Base-by-base conservation (phyloP, 1,140 invertebrate genomes). In the Drosophila pachea region DNA sequence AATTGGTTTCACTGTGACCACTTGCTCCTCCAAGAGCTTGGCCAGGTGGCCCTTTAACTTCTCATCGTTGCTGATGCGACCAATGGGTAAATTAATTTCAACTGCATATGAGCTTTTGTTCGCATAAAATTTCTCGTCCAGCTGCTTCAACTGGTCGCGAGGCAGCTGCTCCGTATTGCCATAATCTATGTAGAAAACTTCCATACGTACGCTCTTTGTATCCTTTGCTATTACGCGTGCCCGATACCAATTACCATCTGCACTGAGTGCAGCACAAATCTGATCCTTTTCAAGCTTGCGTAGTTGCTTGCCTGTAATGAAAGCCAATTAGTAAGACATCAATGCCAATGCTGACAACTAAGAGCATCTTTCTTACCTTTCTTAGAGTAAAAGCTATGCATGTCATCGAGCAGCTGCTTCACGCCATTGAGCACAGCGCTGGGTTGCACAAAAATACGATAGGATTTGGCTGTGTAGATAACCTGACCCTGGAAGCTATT, bases 181-280 rank as follows among this genome's bases (percentile, higher is more conserved):
- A 89, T 95, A 95, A 87, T 96, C 95, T 4, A 95, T 88, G 87
- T 94, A 96, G 7, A 92, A 89, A 0, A 96, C 93, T 61, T 90
- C 91, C 3, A 91, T 90, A 7, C 58, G 52, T 0, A 58, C 31
- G 9, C 48, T n/a, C 89, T 88, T 74, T 11, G 89, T 89, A 43
- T 90, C 84, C 4, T 91, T 74, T 22, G 86, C 88, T 5, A 90
- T 35, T 11, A 94, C 91, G 67, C 91, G 91, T 11, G 92, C 93
- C 55, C 93, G 90, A 76, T 93, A 96, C 93, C 92, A 95, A 75
- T 93, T 93, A 4, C 88, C 90, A 78, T 94, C 93, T 0, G 58
- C 4, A 8, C 92, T 92, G 42, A 91, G 90, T 0, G 91, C 93
- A 0, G 91, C 93, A 81, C 94, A 95, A 0, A 94, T 67, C 54